A percentile compares a stretch with the other conserved stretches of the same genome.
Conservation (phyloP, 92 coral and sea anemone species). For the Porites evermanni region DNA sequence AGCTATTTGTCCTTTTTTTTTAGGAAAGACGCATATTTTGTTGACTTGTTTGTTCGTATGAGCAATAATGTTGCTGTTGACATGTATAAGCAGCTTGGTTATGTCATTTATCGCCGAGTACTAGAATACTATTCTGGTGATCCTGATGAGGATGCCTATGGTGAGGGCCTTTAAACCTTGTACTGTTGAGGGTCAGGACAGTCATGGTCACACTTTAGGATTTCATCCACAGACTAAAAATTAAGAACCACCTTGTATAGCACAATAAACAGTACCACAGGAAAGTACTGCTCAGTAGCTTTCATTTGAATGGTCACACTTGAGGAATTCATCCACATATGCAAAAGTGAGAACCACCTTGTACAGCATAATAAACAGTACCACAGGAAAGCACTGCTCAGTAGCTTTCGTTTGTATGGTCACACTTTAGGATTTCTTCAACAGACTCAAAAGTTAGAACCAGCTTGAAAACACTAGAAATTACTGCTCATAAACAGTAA, state of each 20-base stretch:
- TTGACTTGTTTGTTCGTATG: constrained; percentile 97
- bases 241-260: background rate
- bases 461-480: too few relatives aligned
- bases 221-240: constrained; percentile 5
- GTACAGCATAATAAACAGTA: constrained; percentile 10
- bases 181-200: too few relatives aligned
- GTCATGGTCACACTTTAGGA: background rate
- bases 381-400: background rate
- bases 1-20: background rate
- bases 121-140: constrained; percentile 97
- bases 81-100: constrained; percentile 96
- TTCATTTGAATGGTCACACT: background rate
- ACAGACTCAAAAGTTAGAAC: background rate
- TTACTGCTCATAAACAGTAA: too few relatives aligned
- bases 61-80: constrained; percentile 94
- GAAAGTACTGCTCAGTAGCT: constrained; percentile 4
- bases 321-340: background rate
- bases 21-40: constrained; percentile 96
- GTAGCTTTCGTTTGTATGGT: background rate
- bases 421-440: background rate
- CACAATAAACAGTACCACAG: background rate
- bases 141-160: constrained; percentile 98
- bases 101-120: constrained; percentile 89
- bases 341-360: constrained; percentile 20
- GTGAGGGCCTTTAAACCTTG: constrained; percentile 47